phyloP scores from a whole-genome alignment of 2,888 invertebrate species.

The Meiosimyza decipiens region DNA sequence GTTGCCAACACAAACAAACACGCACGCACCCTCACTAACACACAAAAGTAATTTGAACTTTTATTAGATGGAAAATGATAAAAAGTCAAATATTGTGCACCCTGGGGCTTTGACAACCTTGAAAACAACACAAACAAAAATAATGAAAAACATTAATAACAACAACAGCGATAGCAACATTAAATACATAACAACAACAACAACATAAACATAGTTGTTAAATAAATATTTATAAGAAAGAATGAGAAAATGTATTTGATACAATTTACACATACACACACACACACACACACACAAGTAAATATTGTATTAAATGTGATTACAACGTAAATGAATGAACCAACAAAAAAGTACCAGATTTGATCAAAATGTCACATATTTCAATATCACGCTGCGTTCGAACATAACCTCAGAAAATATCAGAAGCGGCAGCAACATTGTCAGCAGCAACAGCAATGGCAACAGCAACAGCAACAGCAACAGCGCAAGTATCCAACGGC shows the following conservation, averaged over 20 bases:
- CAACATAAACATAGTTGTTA: background rate
- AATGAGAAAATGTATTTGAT: no score
- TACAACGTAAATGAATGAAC: background rate
- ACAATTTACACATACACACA: no score
- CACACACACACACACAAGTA: background rate
- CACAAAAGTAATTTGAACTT: background rate
- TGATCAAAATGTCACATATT: background rate
- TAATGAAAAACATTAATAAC: background rate
- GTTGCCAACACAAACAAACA: background rate
- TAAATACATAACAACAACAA: background rate
- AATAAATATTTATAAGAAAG: no score
- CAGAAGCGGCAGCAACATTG: background rate
- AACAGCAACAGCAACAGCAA: background rate
- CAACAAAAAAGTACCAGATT: background rate
- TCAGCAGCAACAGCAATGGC: conserved; percentile 12
- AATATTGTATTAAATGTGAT: background rate
- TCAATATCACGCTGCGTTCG: conserved; percentile 18
- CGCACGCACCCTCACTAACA: background rate
- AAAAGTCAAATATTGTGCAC: conserved; percentile 12
- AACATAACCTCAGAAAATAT: background rate
- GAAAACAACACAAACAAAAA: background rate
- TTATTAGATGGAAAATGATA: conserved; percentile 1
- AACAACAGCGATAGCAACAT: background rate
- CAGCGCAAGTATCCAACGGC: conserved; percentile 6
- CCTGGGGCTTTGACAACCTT: background rate